Conservation (phyloP, 2,113 vertebrate genomes). For the Ramphastos sulfuratus region DNA sequence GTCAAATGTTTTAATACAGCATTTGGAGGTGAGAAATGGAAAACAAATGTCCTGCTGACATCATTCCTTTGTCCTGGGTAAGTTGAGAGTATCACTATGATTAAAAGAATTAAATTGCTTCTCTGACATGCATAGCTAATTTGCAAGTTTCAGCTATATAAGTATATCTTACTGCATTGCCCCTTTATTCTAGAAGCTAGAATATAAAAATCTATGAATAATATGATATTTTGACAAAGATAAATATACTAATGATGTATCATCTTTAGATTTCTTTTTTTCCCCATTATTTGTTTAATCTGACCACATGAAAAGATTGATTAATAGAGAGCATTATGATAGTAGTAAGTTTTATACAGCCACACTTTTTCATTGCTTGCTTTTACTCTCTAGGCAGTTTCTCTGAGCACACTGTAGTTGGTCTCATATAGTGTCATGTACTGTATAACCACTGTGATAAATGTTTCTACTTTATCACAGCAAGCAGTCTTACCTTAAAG, state of each 20-base stretch:
- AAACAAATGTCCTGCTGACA: constrained; percentile 96
- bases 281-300: not conserved
- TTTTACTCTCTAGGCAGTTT: constrained; percentile 8
- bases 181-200: not conserved
- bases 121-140: constrained; percentile 31
- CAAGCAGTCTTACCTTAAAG: constrained; percentile 48
- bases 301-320: not conserved
- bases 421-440: constrained; percentile 20
- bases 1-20: constrained; percentile 76
- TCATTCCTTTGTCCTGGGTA: constrained; percentile 97
- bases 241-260: not conserved
- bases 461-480: constrained; percentile 47
- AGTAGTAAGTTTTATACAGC: not conserved
- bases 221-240: not conserved
- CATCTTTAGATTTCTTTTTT: not conserved
- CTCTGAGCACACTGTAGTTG: not conserved
- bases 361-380: not conserved
- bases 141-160: not conserved
- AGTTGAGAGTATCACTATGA: constrained; percentile 45
- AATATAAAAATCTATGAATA: not conserved
- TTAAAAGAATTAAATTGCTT: constrained; percentile 33
- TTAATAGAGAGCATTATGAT: not conserved
- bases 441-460: constrained; percentile 10
- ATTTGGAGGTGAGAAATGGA: constrained; percentile 99
- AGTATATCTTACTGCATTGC: not conserved